A percentile compares a stretch with the other conserved stretches of the same genome.
phyloP scores from a whole-genome alignment of 2,888 invertebrate species.

The Hypsopygia costalis region DNA sequence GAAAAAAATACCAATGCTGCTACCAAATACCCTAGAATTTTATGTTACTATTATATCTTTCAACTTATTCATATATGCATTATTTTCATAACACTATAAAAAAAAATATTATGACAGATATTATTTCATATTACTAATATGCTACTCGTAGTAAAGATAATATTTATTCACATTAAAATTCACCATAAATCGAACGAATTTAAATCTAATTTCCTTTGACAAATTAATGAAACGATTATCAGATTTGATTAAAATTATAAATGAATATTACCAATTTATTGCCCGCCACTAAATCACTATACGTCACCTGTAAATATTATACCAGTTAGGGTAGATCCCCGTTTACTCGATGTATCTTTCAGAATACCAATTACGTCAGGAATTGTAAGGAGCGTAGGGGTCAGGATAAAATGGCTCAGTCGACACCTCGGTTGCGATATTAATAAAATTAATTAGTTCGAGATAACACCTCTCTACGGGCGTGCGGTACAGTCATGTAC shows the following conservation, averaged over 20 bases:
- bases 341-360: constrained; percentile 10
- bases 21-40: too few relatives aligned
- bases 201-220: constrained; percentile 1
- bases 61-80: too few relatives aligned
- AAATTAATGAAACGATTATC: constrained; percentile 29
- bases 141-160: too few relatives aligned
- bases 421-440: constrained; percentile 30
- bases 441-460: constrained; percentile 55
- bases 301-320: constrained; percentile 39
- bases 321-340: constrained; percentile 30
- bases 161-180: neutral
- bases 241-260: constrained; percentile 29
- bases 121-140: too few relatives aligned
- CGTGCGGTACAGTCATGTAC: constrained; percentile 11
- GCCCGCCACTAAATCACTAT: constrained; percentile 42
- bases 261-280: constrained; percentile 42
- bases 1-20: too few relatives aligned
- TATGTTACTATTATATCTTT: too few relatives aligned
- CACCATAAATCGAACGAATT: constrained; percentile 3
- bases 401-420: constrained; percentile 28
- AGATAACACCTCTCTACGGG: constrained; percentile 35
- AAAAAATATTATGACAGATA: too few relatives aligned
- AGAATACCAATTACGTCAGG: constrained; percentile 7
- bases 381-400: constrained; percentile 14
- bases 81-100: too few relatives aligned